Evolutionary conservation across 2,888 invertebrate species (phyloP).

Genomic region (Cephus rjabovi): DNA sequence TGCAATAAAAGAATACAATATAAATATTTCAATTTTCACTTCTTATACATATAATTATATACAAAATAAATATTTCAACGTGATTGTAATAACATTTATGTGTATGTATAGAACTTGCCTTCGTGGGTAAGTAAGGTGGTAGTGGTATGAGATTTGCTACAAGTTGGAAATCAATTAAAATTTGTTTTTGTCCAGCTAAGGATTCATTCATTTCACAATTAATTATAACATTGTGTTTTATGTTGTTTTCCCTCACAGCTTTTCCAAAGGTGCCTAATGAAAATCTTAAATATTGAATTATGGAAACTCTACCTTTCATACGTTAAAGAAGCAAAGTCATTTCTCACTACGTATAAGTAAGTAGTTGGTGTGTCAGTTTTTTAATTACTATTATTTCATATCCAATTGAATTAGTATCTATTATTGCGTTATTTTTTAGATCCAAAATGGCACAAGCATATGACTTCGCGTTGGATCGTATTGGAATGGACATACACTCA

Average conservation of each 20-base stretch:
- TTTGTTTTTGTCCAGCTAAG: conserved; percentile 6
- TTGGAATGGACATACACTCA: conserved; percentile 98
- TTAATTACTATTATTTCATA: conserved; percentile 6
- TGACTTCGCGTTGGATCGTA: conserved; percentile 98
- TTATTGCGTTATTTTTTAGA: conserved; percentile 68
- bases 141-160: conserved; percentile 23
- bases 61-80: conserved; percentile 23
- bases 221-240: conserved; percentile 32
- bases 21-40: conserved; percentile 39
- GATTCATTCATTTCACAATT: conserved; percentile 33
- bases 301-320: conserved; percentile 99
- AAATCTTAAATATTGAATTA: conserved; percentile 98
- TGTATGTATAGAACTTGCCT: conserved; percentile 40
- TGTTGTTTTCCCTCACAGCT: conserved; percentile 74
- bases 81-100: conserved; percentile 20
- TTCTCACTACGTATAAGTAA: conserved; percentile 93
- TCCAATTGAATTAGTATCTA: neutral
- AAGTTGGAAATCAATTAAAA: conserved; percentile 15
- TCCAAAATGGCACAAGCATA: conserved; percentile 99
- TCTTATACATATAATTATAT: conserved; percentile 36
- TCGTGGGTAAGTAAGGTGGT: conserved; percentile 58
- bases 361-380: conserved; percentile 54
- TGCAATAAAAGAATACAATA: conserved; percentile 22
- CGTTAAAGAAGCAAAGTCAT: conserved; percentile 97
- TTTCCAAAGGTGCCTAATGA: conserved; percentile 97